Evolutionary conservation across 1,140 invertebrate genomes (phyloP).

Genomic region (Diorhabda elongata): DNA sequence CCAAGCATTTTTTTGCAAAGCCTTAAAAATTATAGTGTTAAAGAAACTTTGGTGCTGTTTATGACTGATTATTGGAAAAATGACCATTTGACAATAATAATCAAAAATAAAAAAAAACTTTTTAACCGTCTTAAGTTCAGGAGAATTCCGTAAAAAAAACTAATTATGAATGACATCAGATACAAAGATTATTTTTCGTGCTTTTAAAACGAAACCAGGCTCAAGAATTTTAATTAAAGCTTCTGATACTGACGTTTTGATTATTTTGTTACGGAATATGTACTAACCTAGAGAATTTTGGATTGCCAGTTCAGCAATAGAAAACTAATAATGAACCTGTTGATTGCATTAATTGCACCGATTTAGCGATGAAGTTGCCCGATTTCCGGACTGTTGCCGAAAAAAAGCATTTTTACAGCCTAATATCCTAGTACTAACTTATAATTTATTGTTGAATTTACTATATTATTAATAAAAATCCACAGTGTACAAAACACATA

Average conservation of each 20-base stretch:
- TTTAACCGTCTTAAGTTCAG: neutral
- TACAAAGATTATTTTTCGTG: slow-evolving; percentile 37
- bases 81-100: no score
- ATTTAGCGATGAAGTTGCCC: slow-evolving; percentile 34
- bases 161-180: slow-evolving; percentile 40
- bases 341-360: slow-evolving; percentile 36
- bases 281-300: slow-evolving; percentile 36
- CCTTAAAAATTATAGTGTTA: no score
- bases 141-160: slow-evolving; percentile 20
- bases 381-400: no score
- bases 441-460: no score
- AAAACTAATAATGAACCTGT: slow-evolving; percentile 18
- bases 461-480: no score
- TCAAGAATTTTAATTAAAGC: slow-evolving; percentile 36
- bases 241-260: slow-evolving; percentile 38
- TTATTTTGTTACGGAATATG: slow-evolving; percentile 16
- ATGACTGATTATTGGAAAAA: neutral
- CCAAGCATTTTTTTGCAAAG: no score
- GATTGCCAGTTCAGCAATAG: slow-evolving; percentile 28
- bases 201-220: slow-evolving; percentile 26
- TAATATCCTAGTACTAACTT: no score
- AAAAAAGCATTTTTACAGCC: no score
- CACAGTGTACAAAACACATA: no score
- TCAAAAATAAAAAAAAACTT: neutral
- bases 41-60: no score